Conservation (phyloP, 1,140 invertebrate genomes). For the Hycleus cichorii region DNA sequence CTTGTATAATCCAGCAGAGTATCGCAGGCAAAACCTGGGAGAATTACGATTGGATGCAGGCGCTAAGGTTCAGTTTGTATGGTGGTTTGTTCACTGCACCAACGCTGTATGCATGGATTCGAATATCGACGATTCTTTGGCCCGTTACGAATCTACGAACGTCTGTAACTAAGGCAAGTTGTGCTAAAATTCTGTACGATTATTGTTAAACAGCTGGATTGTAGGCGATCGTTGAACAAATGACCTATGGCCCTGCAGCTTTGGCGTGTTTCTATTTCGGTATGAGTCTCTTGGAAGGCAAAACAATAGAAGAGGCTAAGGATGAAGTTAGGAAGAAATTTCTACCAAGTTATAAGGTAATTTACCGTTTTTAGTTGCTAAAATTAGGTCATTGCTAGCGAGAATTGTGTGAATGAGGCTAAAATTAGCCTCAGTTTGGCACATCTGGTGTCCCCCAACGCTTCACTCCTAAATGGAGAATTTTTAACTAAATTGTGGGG, state of each 20-base stretch:
- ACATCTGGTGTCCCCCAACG: neutral
- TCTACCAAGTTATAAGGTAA: slow-evolving; percentile 72
- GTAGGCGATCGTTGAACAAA: slow-evolving; percentile 71
- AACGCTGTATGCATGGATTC: slow-evolving; percentile 62
- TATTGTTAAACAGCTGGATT: slow-evolving; percentile 26
- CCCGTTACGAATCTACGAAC: slow-evolving; percentile 54
- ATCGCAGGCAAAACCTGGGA: slow-evolving; percentile 47
- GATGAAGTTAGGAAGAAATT: slow-evolving; percentile 70
- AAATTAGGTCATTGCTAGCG: too few relatives aligned
- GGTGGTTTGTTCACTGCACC: slow-evolving; percentile 65
- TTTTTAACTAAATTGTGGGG: too few relatives aligned
- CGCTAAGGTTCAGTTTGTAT: slow-evolving; percentile 58
- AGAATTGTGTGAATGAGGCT: neutral
- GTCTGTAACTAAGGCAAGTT: slow-evolving; percentile 58
- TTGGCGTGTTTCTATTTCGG: slow-evolving; percentile 74
- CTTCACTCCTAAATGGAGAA: too few relatives aligned
- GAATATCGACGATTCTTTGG: slow-evolving; percentile 54
- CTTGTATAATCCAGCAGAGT: slow-evolving; percentile 42
- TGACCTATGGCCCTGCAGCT: slow-evolving; percentile 72
- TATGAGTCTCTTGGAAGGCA: slow-evolving; percentile 70
- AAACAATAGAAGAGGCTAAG: slow-evolving; percentile 56
- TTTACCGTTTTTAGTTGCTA: neutral
- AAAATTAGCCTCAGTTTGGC: neutral
- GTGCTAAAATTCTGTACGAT: neutral
- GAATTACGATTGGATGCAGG: slow-evolving; percentile 52